Conservation (phyloP, 2,888 invertebrate genomes). For the Isoperla grammatica region DNA sequence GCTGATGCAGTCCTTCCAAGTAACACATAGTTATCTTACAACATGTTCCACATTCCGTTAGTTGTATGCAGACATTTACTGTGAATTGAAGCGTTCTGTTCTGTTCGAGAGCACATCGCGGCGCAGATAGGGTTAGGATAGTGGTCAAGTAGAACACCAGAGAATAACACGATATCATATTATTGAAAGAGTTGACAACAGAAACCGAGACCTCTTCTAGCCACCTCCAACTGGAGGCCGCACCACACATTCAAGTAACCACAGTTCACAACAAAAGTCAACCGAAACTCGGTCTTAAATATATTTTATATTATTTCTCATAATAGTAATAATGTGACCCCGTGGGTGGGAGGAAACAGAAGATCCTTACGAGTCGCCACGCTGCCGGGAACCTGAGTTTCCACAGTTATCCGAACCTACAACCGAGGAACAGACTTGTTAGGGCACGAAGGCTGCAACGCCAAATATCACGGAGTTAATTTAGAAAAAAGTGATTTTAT, state of each 20-base stretch:
- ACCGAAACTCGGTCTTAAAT: slow-evolving; percentile 18
- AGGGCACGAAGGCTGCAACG: too few species aligned
- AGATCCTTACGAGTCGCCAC: slow-evolving; percentile 17
- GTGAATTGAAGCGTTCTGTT: not conserved
- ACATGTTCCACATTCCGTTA: not conserved
- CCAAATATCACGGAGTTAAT: too few species aligned
- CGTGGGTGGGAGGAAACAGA: slow-evolving; percentile 23
- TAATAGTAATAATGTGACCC: slow-evolving; percentile 18
- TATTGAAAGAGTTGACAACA: slow-evolving; percentile 26
- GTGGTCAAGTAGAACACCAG: not conserved
- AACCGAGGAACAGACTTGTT: not conserved
- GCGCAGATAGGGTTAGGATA: too few species aligned
- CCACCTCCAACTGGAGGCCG: not conserved
- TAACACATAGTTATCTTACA: not conserved
- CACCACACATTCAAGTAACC: slow-evolving; percentile 10
- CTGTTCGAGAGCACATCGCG: too few species aligned
- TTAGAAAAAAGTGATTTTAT: too few species aligned
- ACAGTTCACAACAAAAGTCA: slow-evolving; percentile 16
- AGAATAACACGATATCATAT: slow-evolving; percentile 10
- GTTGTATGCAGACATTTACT: not conserved
- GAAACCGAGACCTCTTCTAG: slow-evolving; percentile 1
- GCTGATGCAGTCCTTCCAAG: slow-evolving; percentile 3
- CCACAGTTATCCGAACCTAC: slow-evolving; percentile 28
- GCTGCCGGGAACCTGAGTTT: slow-evolving; percentile 26
- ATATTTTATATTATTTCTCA: slow-evolving; percentile 22